Evolutionary conservation across 2,888 invertebrate species (phyloP).

Genomic region (Girardia tigrina): DNA sequence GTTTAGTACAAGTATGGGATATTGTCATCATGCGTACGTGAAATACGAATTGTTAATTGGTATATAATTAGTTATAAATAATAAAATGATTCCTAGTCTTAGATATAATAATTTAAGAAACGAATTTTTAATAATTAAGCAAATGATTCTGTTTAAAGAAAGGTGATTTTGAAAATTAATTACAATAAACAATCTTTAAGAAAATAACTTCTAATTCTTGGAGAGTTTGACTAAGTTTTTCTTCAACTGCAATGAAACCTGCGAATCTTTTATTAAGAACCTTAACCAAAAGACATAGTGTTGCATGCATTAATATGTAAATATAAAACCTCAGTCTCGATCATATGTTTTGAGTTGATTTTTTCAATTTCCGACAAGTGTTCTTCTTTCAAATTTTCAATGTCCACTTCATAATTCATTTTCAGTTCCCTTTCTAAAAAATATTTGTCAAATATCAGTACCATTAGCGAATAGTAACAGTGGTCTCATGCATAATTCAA

Average conservation of each 20-base stretch:
- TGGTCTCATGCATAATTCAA: background rate
- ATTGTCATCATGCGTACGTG: no score
- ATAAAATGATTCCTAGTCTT: no score
- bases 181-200: background rate
- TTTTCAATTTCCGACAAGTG: background rate
- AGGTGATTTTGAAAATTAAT: background rate
- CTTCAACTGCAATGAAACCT: background rate
- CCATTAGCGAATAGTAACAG: background rate
- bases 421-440: background rate
- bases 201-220: background rate
- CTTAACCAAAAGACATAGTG: background rate
- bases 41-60: no score
- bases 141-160: no score
- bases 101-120: background rate
- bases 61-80: no score
- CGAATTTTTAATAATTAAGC: no score
- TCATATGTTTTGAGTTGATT: background rate
- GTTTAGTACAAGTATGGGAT: no score
- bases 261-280: background rate
- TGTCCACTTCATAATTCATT: background rate
- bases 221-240: background rate
- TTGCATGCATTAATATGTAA: background rate
- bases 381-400: background rate
- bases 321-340: background rate
- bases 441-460: no score